Conservation (phyloP, 2,888 invertebrate genomes). For the Beris chalybata region DNA sequence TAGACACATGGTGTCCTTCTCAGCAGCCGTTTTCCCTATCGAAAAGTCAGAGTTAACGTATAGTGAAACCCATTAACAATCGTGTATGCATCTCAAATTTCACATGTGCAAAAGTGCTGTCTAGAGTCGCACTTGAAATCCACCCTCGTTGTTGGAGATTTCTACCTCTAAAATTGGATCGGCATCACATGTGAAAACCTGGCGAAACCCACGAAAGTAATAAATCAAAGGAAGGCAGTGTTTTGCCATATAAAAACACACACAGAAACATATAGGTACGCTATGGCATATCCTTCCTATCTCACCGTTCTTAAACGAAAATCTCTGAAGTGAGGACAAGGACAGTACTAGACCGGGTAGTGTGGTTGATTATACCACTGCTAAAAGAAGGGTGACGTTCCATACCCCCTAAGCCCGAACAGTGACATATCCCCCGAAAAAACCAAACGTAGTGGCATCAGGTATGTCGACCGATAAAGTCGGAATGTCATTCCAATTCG, state of each 20-base stretch:
- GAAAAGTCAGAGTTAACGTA: slow-evolving; percentile 24
- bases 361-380: slow-evolving; percentile 13
- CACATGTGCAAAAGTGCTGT: slow-evolving; percentile 26
- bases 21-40: slow-evolving; percentile 18
- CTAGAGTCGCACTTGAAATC: slow-evolving; percentile 5
- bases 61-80: slow-evolving; percentile 30
- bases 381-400: slow-evolving; percentile 19
- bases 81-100: slow-evolving; percentile 28
- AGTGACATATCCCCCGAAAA: slow-evolving; percentile 13
- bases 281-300: not conserved
- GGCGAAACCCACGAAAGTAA: slow-evolving; percentile 23
- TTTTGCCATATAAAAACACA: slow-evolving; percentile 1
- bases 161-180: slow-evolving; percentile 13
- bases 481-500: slow-evolving; percentile 28
- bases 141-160: not conserved
- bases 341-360: slow-evolving; percentile 8
- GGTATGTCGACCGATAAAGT: slow-evolving; percentile 30
- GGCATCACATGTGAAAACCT: slow-evolving; percentile 20
- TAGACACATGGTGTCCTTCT: slow-evolving; percentile 23
- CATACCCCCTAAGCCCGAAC: slow-evolving; percentile 1
- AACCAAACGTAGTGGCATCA: slow-evolving; percentile 25
- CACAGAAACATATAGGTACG: slow-evolving; percentile 4
- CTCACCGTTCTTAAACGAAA: slow-evolving; percentile 1
- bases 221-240: slow-evolving; percentile 30
- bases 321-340: slow-evolving; percentile 15